Evolutionary conservation across 2,113 vertebrate genomes (phyloP).

Genomic region (Sylvilagus bachmani): DNA sequence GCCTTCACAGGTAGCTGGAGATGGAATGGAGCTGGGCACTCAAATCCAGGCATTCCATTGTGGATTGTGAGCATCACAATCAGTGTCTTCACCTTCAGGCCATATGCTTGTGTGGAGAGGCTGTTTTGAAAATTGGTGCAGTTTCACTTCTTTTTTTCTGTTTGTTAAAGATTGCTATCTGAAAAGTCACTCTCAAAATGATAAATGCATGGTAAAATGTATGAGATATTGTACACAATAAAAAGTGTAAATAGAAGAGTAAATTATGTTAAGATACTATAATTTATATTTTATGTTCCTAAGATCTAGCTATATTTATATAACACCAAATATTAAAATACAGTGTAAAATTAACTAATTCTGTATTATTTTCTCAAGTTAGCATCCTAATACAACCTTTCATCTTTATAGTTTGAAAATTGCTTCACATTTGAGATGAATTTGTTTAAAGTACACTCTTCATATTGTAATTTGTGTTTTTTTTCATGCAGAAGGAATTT

Average conservation of each 20-base stretch:
- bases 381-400: neutral
- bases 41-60: too few species aligned
- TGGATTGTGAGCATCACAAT: too few species aligned
- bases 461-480: neutral
- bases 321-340: neutral
- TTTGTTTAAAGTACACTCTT: neutral
- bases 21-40: too few species aligned
- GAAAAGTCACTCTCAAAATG: conserved; percentile 26
- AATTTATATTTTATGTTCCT: neutral
- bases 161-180: neutral
- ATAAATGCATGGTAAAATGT: neutral
- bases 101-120: neutral
- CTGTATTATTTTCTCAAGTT: neutral
- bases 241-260: neutral
- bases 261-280: neutral
- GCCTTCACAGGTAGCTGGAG: too few species aligned
- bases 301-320: neutral
- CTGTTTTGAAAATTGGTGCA: neutral
- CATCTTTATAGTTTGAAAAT: neutral
- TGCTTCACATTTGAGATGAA: conserved; percentile 24
- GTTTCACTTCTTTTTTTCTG: neutral
- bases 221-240: neutral
- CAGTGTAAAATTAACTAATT: neutral
- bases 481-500: neutral
- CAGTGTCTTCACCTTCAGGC: too few species aligned